Evolutionary conservation across 2,113 vertebrate genomes (phyloP).

Genomic region (Crotalus helleri): DNA sequence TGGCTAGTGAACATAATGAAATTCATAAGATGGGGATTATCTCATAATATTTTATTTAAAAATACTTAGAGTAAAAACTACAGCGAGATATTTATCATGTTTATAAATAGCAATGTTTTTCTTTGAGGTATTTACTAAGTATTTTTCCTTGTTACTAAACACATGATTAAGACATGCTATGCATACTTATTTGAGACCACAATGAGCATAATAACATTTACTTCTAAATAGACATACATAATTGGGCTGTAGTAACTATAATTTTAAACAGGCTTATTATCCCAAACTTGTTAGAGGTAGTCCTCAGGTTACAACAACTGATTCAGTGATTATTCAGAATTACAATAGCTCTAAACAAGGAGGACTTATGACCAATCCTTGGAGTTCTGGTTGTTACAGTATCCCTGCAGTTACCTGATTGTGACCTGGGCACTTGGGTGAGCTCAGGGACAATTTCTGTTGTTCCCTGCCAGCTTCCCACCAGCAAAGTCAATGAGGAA

Average conservation of each 20-base stretch:
- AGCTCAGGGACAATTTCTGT: no score
- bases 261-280: neutral
- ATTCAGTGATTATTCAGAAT: neutral
- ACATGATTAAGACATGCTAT: conserved; percentile 10
- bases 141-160: conserved; percentile 42
- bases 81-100: conserved; percentile 12
- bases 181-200: neutral
- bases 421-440: no score
- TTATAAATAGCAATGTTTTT: neutral
- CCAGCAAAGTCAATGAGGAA: no score
- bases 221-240: neutral
- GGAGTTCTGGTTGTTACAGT: neutral
- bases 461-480: no score
- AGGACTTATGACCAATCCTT: neutral
- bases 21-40: neutral
- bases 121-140: conserved; percentile 16
- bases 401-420: neutral
- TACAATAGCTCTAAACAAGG: neutral
- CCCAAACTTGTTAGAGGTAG: neutral
- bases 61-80: conserved; percentile 33
- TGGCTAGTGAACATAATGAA: conserved; percentile 6
- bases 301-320: neutral
- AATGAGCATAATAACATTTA: neutral
- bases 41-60: neutral
- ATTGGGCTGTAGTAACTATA: neutral